Base-by-base conservation (phyloP, 2,797 vertebrate genomes). In the Heteromormyrus szaboi region DNA sequence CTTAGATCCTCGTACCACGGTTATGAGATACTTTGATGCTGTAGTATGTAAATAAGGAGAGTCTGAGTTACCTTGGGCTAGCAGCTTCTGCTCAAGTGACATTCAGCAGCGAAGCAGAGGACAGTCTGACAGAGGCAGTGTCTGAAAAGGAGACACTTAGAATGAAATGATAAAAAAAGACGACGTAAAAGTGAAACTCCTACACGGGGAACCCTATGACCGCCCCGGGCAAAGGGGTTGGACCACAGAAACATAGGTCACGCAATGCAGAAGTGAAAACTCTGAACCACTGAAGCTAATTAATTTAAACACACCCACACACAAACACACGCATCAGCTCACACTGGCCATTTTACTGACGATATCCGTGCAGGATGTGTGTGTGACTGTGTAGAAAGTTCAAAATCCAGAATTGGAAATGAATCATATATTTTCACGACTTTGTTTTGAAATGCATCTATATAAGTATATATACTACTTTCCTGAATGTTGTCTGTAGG, bases 201-300 rank as follows among this genome's bases (percentile, higher is more conserved):
- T 37, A 56, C 53, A 33, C 14, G 2, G 11, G 46, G 83, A 14
- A 53, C 19, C 9, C 4, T 53, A 29, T 3, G 11, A 53, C 2
- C 6, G 5, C 72, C 41, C 14, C 17, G 12, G 33, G 3, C 14
- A 37, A 41, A 76, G 33, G 17, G 37, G 2, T 9, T 33, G 48
- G n/a, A 53, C 11, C 50, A 12, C n/a, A 50, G 1, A 51, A 12
- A 29, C 22, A 19, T 0, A 9, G 51, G 85, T 86, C 25, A 37
- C 19, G 37, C 85, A 86, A n/a, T 54, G 85, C 22, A 86, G 85
- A 86, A 56, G 85, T 59, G 85, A 54, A 86, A 86, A 33, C 33
- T 56, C 5, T 17, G 62, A 68, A 56, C 29, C 6, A 4, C 12
- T 54, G 48, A 56, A 12, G 17, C 53, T 86, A 19, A 86, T 54